phyloP scores from a whole-genome alignment of 2,888 invertebrate genomes.

The Orthosia gracilis region DNA sequence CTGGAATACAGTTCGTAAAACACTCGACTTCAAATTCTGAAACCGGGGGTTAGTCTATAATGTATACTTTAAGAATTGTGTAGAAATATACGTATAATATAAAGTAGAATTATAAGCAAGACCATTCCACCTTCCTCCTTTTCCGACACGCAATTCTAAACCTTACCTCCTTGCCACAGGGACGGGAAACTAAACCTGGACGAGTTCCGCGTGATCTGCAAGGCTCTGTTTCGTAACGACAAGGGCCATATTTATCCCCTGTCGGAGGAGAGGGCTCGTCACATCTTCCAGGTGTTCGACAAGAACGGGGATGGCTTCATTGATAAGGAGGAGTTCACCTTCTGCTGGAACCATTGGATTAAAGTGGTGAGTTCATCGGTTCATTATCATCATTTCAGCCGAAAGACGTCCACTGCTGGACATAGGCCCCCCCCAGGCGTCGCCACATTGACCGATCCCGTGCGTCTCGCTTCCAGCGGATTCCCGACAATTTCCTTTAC shows the following conservation, averaged over 20 bases:
- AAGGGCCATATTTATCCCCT: slow-evolving; percentile 96
- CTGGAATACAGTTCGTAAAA: too few species aligned
- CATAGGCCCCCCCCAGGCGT: too few species aligned
- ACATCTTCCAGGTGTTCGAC: slow-evolving; percentile 96
- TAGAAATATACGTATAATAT: too few species aligned
- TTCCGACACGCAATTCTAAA: background rate
- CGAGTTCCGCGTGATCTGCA: slow-evolving; percentile 96
- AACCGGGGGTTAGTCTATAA: too few species aligned
- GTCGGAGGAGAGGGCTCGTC: slow-evolving; percentile 93
- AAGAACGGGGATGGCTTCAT: slow-evolving; percentile 94
- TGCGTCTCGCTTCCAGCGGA: too few species aligned
- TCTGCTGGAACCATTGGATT: slow-evolving; percentile 98
- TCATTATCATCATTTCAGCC: too few species aligned
- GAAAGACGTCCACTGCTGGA: too few species aligned
- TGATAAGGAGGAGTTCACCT: slow-evolving; percentile 95
- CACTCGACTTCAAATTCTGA: too few species aligned
- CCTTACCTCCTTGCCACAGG: slow-evolving; percentile 79
- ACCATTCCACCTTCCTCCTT: background rate
- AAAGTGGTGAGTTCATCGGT: slow-evolving; percentile 93
- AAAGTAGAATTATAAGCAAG: background rate
- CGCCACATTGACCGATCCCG: too few species aligned
- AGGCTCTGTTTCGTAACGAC: slow-evolving; percentile 96
- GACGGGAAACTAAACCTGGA: slow-evolving; percentile 94
- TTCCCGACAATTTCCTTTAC: too few species aligned
- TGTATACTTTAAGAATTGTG: too few species aligned